Conservation (phyloP, 92 coral and sea anemone genomes). For the Epizoanthus ramosus region DNA sequence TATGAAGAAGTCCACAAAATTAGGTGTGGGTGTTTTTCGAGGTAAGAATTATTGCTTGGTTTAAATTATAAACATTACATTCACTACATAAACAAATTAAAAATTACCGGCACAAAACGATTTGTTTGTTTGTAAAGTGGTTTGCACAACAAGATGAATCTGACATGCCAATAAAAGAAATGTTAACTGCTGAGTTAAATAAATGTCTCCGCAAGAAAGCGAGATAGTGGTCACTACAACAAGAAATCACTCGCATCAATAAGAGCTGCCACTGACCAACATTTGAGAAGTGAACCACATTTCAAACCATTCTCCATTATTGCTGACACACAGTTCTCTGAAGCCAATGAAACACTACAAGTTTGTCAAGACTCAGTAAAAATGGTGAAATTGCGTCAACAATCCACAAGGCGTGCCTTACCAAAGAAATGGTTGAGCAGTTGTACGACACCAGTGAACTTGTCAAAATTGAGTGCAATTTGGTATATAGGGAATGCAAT, state of each 20-base stretch:
- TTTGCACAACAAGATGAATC: too few relatives aligned
- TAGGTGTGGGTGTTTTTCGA: too few relatives aligned
- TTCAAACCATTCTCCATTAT: too few relatives aligned
- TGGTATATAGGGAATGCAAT: too few relatives aligned
- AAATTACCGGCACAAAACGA: too few relatives aligned
- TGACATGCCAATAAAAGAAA: too few relatives aligned
- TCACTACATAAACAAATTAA: too few relatives aligned
- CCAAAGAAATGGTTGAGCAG: background rate
- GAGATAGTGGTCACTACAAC: constrained; percentile 32
- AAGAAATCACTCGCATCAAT: constrained; percentile 45
- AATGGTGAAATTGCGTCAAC: constrained; percentile 53
- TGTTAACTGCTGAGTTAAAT: too few relatives aligned
- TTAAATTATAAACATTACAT: too few relatives aligned
- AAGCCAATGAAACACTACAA: constrained; percentile 52
- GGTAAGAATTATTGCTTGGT: too few relatives aligned
- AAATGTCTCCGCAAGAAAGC: constrained; percentile 45
- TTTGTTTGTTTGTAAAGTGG: too few relatives aligned
- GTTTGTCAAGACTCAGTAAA: constrained; percentile 46
- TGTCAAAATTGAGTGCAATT: constrained; percentile 13
- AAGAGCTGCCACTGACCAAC: constrained; percentile 49
- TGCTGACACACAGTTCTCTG: constrained; percentile 38
- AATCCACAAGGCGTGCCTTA: constrained; percentile 47
- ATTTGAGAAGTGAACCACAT: constrained; percentile 4
- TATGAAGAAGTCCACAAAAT: too few relatives aligned
- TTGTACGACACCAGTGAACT: constrained; percentile 24